Conservation (phyloP, 2,888 invertebrate species). For the Pycnomerus fuliginosus region DNA sequence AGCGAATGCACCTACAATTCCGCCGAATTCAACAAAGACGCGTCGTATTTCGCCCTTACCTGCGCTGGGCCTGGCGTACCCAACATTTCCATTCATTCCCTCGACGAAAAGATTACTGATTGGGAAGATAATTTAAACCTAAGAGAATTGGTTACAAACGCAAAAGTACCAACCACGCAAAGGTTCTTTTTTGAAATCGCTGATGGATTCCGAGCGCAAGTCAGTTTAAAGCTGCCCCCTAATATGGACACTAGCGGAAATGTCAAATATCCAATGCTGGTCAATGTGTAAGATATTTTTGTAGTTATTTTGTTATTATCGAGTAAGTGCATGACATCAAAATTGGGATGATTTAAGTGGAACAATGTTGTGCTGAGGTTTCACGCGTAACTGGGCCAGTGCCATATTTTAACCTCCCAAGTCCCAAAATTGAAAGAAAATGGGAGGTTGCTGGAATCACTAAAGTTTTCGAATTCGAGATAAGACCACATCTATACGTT, state of each 20-base stretch:
- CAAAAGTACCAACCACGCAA: constrained; percentile 60
- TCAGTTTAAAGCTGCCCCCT: constrained; percentile 71
- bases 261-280: constrained; percentile 77
- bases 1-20: constrained; percentile 67
- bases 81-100: constrained; percentile 64
- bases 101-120: constrained; percentile 48
- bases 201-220: constrained; percentile 70
- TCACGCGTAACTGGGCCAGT: no score
- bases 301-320: no score
- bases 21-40: constrained; percentile 67
- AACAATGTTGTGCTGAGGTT: no score
- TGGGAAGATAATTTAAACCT: constrained; percentile 72
- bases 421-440: no score
- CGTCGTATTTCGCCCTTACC: constrained; percentile 68
- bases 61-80: constrained; percentile 88
- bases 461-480: no score
- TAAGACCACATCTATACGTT: no score
- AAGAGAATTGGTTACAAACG: constrained; percentile 53
- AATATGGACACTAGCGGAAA: constrained; percentile 65
- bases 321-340: no score
- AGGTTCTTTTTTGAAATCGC: constrained; percentile 64
- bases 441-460: no score
- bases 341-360: no score
- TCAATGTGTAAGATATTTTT: constrained; percentile 87
- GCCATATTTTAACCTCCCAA: no score